A percentile compares a stretch with the other conserved stretches of the same genome.
Evolutionary conservation across 2,888 invertebrate species (phyloP).

Genomic region (Adelphocoris suturalis): DNA sequence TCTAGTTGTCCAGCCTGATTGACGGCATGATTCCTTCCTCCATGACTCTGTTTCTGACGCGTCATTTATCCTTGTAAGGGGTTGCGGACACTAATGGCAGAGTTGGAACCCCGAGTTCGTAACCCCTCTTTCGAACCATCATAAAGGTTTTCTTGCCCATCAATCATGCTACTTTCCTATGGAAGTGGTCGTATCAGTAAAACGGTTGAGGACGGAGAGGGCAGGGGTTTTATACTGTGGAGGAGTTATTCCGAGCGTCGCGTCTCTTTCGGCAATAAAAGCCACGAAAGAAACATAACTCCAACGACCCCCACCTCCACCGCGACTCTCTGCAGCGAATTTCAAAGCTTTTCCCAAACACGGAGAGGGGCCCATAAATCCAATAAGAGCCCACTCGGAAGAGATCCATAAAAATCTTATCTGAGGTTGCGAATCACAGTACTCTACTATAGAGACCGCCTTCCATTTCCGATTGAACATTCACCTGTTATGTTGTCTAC

Average conservation of each 20-base stretch:
- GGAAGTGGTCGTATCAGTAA: conserved; percentile 42
- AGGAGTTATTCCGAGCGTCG: conserved; percentile 42
- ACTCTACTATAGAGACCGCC: neutral
- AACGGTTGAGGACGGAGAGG: neutral
- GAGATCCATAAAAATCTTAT: conserved; percentile 36
- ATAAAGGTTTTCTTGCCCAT: conserved; percentile 35
- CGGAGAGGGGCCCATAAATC: conserved; percentile 17
- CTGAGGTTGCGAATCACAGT: conserved; percentile 42
- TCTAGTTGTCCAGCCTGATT: conserved; percentile 9
- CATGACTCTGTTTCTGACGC: conserved; percentile 35
- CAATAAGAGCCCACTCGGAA: conserved; percentile 25
- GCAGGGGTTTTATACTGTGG: neutral
- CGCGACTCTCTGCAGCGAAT: neutral
- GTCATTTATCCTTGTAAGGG: conserved; percentile 34
- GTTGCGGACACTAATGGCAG: neutral
- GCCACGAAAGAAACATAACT: conserved; percentile 42
- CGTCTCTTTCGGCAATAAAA: conserved; percentile 39
- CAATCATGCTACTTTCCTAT: conserved; percentile 21
- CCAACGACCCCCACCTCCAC: conserved; percentile 3
- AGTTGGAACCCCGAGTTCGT: conserved; percentile 16
- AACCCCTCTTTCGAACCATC: conserved; percentile 39
- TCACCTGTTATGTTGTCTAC: neutral
- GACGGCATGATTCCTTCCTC: conserved; percentile 18
- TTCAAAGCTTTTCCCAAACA: conserved; percentile 21
- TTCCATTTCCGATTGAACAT: neutral